A percentile compares a stretch with the other conserved stretches of the same genome.
Evolutionary conservation across 1,140 invertebrate species (phyloP).

Genomic region (Caenorhabditis tropicalis): DNA sequence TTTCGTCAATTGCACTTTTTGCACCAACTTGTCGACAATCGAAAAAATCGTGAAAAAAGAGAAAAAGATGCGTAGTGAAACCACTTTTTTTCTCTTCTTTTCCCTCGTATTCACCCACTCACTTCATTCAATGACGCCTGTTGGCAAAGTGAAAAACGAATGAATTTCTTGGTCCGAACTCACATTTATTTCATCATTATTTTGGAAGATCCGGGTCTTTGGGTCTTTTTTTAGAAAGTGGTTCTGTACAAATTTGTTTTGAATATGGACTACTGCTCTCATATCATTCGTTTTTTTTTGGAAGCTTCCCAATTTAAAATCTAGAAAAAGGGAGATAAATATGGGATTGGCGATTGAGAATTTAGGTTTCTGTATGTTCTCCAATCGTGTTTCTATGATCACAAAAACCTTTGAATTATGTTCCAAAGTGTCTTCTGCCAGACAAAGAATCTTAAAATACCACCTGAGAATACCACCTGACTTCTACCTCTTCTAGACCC

Average conservation of each 20-base stretch:
- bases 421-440: background rate
- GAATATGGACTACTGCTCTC: too few relatives aligned
- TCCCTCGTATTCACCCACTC: conserved; percentile 33
- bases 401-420: background rate
- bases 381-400: too few relatives aligned
- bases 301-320: too few relatives aligned
- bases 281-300: background rate
- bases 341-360: too few relatives aligned
- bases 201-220: too few relatives aligned
- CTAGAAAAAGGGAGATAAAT: too few relatives aligned
- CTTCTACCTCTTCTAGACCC: background rate
- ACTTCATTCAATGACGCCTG: conserved; percentile 28
- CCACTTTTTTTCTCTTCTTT: conserved; percentile 23
- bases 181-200: background rate
- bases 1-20: background rate
- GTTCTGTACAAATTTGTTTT: background rate
- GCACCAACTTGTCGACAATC: conserved; percentile 9
- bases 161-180: background rate
- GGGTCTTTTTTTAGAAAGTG: background rate
- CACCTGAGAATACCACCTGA: conserved; percentile 23
- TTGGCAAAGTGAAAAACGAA: background rate
- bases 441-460: conserved; percentile 14
- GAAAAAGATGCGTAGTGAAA: conserved; percentile 1
- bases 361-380: too few relatives aligned
- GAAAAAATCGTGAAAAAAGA: background rate